A percentile compares a stretch with the other conserved stretches of the same genome.
Evolutionary conservation across 1,140 invertebrate genomes (phyloP).

Genomic region (Lethrus apterus): DNA sequence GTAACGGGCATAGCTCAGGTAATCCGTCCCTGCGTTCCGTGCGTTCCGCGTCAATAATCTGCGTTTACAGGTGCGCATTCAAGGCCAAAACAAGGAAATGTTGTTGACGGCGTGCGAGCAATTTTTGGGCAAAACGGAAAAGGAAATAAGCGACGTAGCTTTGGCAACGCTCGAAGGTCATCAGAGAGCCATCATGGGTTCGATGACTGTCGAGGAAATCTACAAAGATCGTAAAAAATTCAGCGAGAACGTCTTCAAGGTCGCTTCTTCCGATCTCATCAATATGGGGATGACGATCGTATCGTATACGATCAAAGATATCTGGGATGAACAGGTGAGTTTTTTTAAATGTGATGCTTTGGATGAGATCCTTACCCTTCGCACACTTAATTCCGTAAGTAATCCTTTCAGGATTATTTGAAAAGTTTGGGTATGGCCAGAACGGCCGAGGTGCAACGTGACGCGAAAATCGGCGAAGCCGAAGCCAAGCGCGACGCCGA

Average conservation of each 20-base stretch:
- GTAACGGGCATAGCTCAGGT: conserved; percentile 90
- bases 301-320: conserved; percentile 93
- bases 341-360: conserved; percentile 8
- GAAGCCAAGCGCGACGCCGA: conserved; percentile 78
- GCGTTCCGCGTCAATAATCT: too few species aligned
- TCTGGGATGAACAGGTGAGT: conserved; percentile 87
- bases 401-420: conserved; percentile 15
- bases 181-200: conserved; percentile 94
- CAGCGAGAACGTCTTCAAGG: conserved; percentile 90
- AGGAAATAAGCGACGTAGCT: conserved; percentile 84
- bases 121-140: conserved; percentile 83
- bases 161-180: conserved; percentile 92
- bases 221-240: conserved; percentile 97
- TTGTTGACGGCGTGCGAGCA: conserved; percentile 88
- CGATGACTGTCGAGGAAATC: conserved; percentile 96
- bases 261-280: conserved; percentile 84
- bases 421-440: conserved; percentile 74
- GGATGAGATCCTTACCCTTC: too few species aligned
- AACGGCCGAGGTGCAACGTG: conserved; percentile 89
- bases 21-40: too few species aligned
- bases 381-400: too few species aligned
- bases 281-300: conserved; percentile 97
- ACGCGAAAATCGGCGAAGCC: conserved; percentile 89
- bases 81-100: conserved; percentile 93
- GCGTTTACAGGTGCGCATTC: conserved; percentile 77